Base-by-base conservation (phyloP, 2,888 invertebrate species). In the Punctoribates punctum region DNA sequence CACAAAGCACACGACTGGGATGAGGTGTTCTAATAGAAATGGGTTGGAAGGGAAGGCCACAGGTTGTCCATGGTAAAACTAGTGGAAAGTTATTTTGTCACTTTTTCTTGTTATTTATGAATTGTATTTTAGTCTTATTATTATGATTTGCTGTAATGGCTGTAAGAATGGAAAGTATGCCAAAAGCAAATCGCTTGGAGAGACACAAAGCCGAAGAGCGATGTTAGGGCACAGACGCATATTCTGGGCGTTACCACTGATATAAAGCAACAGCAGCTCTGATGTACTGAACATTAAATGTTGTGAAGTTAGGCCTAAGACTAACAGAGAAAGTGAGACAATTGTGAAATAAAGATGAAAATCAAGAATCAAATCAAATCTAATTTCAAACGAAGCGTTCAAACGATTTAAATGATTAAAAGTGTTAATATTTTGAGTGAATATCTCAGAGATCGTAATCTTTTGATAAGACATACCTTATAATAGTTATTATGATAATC, bases 231-330 rank as follows among this genome's bases (percentile, higher is more conserved):
- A 65, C 34, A 65, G 65, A 65, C 65, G 65, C 65, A 65, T 34
- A 65, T 34, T 27, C 34, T 29, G 65, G 65, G 65, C 65, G 65
- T 65, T 29, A 34, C 65, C 65, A 65, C 13, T 65, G 11, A 65
- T 65, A 27, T 65, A 65, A 65, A 65, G 65, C 65, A 65, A 65
- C 65, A 65, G 65, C 6, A 65, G 34, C 27, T 65, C 2, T 65
- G 34, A 15, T 34, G 29, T 29, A 34, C 8, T 57, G 57, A 57
- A 57, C 57, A 57, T 57, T 57, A 57, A 51, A 51, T 51, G n/a
- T 48, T 48, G 48, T 17, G 48, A 15, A 48, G 25, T 27, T 65
- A 65, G 34, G 65, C 34, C 65, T 60, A 65, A 65, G 65, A 65
- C 29, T 29, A n/a, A 65, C 17, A 60, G 34, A 34, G 70, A 70